Evolutionary conservation across 1,140 invertebrate genomes (phyloP).

Genomic region (Drosophila kepulauana): DNA sequence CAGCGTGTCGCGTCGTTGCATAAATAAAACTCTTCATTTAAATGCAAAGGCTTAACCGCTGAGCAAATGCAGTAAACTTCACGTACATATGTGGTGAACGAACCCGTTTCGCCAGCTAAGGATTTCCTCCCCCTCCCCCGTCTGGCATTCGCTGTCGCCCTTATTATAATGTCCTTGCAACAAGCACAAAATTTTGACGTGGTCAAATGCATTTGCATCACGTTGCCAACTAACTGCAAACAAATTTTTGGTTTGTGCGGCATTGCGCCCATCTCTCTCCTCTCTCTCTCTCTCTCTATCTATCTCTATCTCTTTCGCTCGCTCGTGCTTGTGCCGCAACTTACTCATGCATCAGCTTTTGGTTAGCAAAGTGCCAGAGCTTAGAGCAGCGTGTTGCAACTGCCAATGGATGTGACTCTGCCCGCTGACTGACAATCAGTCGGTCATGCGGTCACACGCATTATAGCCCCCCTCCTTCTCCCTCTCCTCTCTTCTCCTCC

Average conservation of each 20-base stretch:
- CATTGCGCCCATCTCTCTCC: conserved; percentile 24
- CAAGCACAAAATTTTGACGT: conserved; percentile 54
- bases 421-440: conserved; percentile 28
- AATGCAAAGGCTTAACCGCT: conserved; percentile 62
- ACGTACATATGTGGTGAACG: conserved; percentile 43
- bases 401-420: conserved; percentile 23
- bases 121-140: neutral
- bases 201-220: conserved; percentile 72
- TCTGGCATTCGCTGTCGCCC: neutral
- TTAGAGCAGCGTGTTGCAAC: neutral
- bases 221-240: conserved; percentile 60
- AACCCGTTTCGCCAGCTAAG: conserved; percentile 15
- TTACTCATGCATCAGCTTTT: conserved; percentile 35
- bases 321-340: neutral
- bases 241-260: conserved; percentile 55
- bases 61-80: conserved; percentile 55
- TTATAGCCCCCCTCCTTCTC: neutral
- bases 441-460: conserved; percentile 28
- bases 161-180: conserved; percentile 28
- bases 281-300: neutral
- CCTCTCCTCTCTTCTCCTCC: neutral
- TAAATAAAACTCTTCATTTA: conserved; percentile 68
- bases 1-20: conserved; percentile 36
- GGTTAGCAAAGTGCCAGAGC: conserved; percentile 27
- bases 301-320: neutral